Percentiles rank a stretch among this genome's conserved stretches.
phyloP scores from a whole-genome alignment of 2,113 vertebrate species.

The Dromaius novaehollandiae region DNA sequence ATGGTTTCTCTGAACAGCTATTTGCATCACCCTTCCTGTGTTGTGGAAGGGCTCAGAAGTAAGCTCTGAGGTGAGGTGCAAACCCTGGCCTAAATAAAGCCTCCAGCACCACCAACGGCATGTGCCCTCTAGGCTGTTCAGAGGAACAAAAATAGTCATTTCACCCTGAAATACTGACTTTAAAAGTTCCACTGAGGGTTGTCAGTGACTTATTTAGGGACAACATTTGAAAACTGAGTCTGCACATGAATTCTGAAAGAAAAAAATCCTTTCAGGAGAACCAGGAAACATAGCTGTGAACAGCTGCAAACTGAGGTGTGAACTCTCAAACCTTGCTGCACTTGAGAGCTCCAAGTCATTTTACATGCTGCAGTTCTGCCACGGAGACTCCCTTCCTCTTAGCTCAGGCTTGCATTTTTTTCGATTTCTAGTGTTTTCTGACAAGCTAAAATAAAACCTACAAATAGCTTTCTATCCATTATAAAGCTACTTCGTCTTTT shows the following conservation, averaged over 20 bases:
- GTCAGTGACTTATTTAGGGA: neutral
- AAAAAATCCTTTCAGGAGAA: neutral
- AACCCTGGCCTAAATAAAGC: neutral
- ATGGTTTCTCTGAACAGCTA: neutral
- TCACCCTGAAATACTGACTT: neutral
- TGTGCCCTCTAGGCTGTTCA: neutral
- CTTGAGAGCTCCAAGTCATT: neutral
- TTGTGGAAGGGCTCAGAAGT: neutral
- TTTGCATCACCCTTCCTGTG: neutral
- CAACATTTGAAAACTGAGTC: neutral
- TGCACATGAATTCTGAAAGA: neutral
- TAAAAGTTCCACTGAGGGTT: neutral
- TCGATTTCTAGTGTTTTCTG: neutral
- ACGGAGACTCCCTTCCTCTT: neutral
- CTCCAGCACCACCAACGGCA: neutral
- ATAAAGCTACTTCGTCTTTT: neutral
- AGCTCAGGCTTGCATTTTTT: neutral
- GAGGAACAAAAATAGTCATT: neutral
- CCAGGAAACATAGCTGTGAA: neutral
- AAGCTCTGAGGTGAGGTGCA: neutral
- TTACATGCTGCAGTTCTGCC: neutral
- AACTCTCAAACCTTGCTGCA: neutral
- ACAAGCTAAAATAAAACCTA: neutral
- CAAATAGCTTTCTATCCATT: neutral
- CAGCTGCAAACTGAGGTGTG: neutral